Percentiles rank a stretch among this genome's conserved stretches.
These are phyloP conservation scores for Meandrusa payeni DNA, from an alignment of 2,888 invertebrate species.

Conservation along the genomic window DNA sequence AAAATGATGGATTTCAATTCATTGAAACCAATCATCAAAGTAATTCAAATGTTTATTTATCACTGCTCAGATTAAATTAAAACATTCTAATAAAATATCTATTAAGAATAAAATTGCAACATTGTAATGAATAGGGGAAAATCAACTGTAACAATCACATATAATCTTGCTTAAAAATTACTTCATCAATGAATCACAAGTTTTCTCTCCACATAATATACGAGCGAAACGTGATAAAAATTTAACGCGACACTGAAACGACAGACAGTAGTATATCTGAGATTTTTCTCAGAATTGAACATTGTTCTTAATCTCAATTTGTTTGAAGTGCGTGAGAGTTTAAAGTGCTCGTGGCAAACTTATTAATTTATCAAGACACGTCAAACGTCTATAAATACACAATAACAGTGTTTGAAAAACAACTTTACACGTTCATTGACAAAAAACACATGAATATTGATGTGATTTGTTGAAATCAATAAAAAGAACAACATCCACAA, in stretches of 20 bases:
- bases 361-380: conserved; percentile 3
- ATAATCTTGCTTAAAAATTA: conserved; percentile 2
- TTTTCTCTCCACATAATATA: conserved; percentile 8
- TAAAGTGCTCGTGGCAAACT: conserved; percentile 5
- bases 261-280: conserved; percentile 13
- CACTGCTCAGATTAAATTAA: no score
- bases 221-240: conserved; percentile 15
- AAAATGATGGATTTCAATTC: no score
- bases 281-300: conserved; percentile 25
- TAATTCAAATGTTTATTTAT: no score
- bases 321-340: conserved; percentile 23
- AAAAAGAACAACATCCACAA: no score
- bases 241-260: conserved; percentile 8
- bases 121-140: conserved; percentile 9
- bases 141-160: conserved; percentile 7
- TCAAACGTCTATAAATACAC: conserved; percentile 4
- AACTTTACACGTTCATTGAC: conserved; percentile 1
- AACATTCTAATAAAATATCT: no score
- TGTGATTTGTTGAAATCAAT: no score
- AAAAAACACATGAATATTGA: no score
- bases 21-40: no score
- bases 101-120: no score
- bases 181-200: conserved; percentile 13
- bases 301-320: conserved; percentile 21
- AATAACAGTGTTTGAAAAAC: conserved; percentile 8